Percentiles rank a stretch among this genome's conserved stretches.
Evolutionary conservation across 2,888 invertebrate species (phyloP).

Genomic region (Physocephala rufipes): DNA sequence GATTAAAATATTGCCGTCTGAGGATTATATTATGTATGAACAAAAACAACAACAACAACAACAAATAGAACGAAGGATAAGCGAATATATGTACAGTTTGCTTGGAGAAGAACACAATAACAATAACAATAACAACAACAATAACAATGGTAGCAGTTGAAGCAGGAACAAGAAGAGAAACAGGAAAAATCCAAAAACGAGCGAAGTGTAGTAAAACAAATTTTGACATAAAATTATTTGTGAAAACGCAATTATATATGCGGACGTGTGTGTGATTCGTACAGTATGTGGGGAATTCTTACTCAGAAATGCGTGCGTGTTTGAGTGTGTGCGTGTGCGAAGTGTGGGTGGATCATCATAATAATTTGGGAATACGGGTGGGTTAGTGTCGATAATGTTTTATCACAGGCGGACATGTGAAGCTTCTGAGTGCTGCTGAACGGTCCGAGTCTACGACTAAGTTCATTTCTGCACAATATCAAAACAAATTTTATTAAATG

Average conservation of each 20-base stretch:
- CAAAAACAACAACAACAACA: constrained; percentile 9
- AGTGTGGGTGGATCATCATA: no score
- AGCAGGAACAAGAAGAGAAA: background rate
- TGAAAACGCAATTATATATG: background rate
- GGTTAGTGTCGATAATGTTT: no score
- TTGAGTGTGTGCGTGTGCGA: no score
- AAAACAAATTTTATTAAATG: no score
- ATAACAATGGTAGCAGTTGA: background rate
- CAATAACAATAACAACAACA: background rate
- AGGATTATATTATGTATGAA: background rate
- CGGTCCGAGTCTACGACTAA: no score
- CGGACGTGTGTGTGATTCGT: no score
- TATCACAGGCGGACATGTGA: no score
- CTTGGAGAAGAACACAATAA: background rate
- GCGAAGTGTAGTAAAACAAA: background rate
- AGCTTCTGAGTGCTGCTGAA: no score
- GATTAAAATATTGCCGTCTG: background rate
- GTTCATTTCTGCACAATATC: no score
- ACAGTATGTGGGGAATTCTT: no score
- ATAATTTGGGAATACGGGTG: no score
- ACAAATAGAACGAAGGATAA: constrained; percentile 4
- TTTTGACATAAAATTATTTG: background rate
- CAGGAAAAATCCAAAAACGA: background rate
- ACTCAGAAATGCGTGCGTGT: no score
- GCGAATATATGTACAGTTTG: background rate